Conservation (phyloP, 2,888 invertebrate species). For the Hypena proboscidalis region DNA sequence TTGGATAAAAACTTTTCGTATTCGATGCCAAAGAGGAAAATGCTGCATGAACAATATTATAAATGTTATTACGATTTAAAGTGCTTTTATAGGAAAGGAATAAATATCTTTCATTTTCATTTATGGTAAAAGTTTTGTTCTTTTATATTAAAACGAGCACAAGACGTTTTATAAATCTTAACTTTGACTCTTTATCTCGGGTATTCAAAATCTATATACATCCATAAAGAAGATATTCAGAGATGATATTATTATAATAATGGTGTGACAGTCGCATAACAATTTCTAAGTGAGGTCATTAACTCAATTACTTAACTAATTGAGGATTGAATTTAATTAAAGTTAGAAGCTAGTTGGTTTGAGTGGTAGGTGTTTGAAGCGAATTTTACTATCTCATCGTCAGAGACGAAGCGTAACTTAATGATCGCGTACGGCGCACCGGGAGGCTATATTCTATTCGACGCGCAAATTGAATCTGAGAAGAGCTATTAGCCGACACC, state of each 20-base stretch:
- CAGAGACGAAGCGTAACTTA: slow-evolving; percentile 73
- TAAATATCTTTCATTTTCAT: too few species aligned
- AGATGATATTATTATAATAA: not conserved
- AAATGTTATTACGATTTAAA: slow-evolving; percentile 4
- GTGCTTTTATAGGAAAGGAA: too few species aligned
- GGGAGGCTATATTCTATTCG: slow-evolving; percentile 78
- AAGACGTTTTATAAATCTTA: too few species aligned
- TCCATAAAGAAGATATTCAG: not conserved
- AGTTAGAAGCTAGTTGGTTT: slow-evolving; percentile 49
- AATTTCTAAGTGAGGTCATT: slow-evolving; percentile 35
- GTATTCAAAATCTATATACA: too few species aligned
- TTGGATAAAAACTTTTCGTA: slow-evolving; percentile 2
- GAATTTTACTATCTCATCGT: slow-evolving; percentile 58
- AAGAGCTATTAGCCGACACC: slow-evolving; percentile 81
- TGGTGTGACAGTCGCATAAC: slow-evolving; percentile 6
- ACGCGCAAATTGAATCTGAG: slow-evolving; percentile 81
- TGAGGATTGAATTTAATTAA: slow-evolving; percentile 50
- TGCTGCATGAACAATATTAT: too few species aligned
- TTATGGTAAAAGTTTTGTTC: too few species aligned
- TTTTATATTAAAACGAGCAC: too few species aligned
- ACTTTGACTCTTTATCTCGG: too few species aligned
- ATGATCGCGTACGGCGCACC: slow-evolving; percentile 75
- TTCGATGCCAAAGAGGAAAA: too few species aligned
- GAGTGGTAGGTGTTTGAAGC: slow-evolving; percentile 60
- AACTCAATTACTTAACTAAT: slow-evolving; percentile 43